These are phyloP conservation scores for Hestina assimilis DNA, from an alignment of 1,140 invertebrate genomes.

Conservation along the genomic window DNA sequence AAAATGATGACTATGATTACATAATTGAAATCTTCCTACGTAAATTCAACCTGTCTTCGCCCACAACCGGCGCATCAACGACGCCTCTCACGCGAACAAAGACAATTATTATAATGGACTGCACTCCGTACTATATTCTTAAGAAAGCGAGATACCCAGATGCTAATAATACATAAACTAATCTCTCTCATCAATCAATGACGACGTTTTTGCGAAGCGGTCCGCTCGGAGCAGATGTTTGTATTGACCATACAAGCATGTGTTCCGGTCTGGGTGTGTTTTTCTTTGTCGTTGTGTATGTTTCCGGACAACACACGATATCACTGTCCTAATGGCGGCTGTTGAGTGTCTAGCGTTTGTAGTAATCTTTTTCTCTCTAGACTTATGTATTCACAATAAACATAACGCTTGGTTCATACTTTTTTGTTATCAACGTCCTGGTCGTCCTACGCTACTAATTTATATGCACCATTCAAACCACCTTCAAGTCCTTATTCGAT, in stretches of 20 bases:
- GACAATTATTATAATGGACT: background rate
- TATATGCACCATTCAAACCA: constrained; percentile 42
- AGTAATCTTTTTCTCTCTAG: too few species aligned
- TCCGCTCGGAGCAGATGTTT: too few species aligned
- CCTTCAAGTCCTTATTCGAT: constrained; percentile 39
- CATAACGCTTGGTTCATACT: background rate
- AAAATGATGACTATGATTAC: background rate
- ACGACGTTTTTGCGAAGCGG: too few species aligned
- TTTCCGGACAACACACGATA: too few species aligned
- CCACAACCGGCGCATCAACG: background rate
- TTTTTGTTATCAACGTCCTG: constrained; percentile 2
- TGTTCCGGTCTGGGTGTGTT: too few species aligned
- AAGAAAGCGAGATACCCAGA: background rate
- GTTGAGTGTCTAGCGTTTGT: too few species aligned
- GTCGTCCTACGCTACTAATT: constrained; percentile 43
- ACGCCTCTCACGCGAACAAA: background rate
- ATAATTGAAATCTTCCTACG: background rate
- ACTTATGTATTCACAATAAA: background rate
- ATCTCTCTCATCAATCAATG: too few species aligned
- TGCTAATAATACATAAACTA: too few species aligned
- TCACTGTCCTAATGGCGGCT: too few species aligned
- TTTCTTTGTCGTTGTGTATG: too few species aligned
- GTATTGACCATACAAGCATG: too few species aligned
- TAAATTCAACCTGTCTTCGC: background rate
- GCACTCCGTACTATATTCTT: background rate